Percentiles rank a stretch among this genome's conserved stretches.
Evolutionary conservation across 2,888 invertebrate genomes (phyloP).

Genomic region (Escarpia spicata): DNA sequence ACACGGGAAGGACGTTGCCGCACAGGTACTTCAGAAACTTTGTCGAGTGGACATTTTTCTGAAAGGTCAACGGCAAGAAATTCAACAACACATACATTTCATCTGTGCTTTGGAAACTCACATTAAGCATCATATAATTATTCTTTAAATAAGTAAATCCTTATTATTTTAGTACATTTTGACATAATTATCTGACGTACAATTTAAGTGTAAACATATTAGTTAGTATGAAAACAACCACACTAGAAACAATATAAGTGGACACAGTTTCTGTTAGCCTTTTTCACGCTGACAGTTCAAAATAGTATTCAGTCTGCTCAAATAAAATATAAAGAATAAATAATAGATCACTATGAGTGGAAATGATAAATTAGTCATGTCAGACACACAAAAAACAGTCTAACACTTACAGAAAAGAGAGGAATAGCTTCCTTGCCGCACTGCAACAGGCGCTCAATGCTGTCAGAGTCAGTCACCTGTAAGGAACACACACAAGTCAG

Average conservation of each 20-base stretch:
- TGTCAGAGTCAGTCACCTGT: background rate
- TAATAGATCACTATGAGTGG: background rate
- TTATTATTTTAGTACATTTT: background rate
- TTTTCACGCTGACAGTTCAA: background rate
- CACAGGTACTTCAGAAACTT: conserved; percentile 86
- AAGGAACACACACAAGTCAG: background rate
- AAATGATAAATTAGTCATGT: too few species aligned
- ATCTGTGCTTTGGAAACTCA: too few species aligned
- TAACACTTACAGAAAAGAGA: conserved; percentile 83
- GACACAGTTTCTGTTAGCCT: background rate
- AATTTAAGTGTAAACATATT: background rate
- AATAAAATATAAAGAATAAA: background rate
- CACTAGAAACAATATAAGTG: background rate
- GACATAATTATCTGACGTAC: background rate
- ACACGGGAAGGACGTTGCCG: conserved; percentile 80
- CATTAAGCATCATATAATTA: too few species aligned
- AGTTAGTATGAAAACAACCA: background rate
- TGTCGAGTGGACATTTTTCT: conserved; percentile 87
- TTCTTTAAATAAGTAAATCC: background rate
- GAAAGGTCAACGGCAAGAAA: conserved; percentile 50
- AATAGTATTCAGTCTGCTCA: background rate
- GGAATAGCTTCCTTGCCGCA: conserved; percentile 87
- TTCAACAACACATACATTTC: background rate
- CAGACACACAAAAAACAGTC: too few species aligned
- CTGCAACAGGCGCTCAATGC: conserved; percentile 79